These are phyloP conservation scores for Eurypyga helias DNA, from an alignment of 2,113 vertebrate genomes.

Conservation along the genomic window DNA sequence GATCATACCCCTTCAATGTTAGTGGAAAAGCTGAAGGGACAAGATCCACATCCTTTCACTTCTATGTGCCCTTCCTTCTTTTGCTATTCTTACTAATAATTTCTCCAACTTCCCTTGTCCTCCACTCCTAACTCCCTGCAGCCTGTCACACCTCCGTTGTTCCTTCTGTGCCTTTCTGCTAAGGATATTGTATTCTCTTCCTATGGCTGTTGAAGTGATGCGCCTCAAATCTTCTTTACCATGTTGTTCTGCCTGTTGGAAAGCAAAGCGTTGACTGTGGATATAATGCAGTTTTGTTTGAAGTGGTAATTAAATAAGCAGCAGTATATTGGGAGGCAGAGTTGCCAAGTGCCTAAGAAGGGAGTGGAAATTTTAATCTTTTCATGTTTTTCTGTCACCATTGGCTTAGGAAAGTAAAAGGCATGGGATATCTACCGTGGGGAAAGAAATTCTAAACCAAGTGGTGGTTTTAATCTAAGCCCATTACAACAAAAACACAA, in stretches of 20 bases:
- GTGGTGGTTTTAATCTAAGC: neutral
- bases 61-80: neutral
- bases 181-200: neutral
- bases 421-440: neutral
- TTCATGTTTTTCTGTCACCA: neutral
- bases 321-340: neutral
- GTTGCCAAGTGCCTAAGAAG: neutral
- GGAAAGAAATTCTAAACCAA: neutral
- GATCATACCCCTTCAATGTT: neutral
- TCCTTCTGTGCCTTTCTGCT: neutral
- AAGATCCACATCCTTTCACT: neutral
- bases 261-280: neutral
- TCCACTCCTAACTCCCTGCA: neutral
- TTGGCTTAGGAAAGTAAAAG: neutral
- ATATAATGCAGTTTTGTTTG: neutral
- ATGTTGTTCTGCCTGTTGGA: neutral
- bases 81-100: neutral
- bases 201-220: neutral
- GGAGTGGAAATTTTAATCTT: neutral
- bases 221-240: neutral
- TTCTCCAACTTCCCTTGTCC: neutral
- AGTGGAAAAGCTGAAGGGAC: neutral
- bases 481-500: neutral
- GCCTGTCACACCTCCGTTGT: neutral
- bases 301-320: slow-evolving; percentile 35